Evolutionary conservation across 2,797 vertebrate species (phyloP), one percentile per base, ranked within the genome.

Genomic region (Eulemur albifrons): DNA sequence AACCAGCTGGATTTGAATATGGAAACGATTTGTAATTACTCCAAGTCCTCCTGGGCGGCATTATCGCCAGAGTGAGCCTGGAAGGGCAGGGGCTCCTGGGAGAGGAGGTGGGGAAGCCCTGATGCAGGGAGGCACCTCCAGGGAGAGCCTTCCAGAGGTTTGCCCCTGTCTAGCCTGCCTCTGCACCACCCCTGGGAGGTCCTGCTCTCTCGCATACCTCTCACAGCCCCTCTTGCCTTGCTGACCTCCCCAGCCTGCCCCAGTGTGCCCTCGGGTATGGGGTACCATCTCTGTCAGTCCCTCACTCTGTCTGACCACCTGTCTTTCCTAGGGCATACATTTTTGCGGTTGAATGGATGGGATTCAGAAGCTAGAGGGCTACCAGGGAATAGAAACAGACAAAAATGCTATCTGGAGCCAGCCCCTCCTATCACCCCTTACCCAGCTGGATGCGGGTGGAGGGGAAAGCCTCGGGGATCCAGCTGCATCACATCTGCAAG

Each of bases 21-120:
- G 98, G 98, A 99, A 99, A 99, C 97, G 97, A 98, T 98, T 98
- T 99, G 98, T 99, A 99, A 99, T 99, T 99, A 99, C 98, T 98
- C 97, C 97, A 98, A 98, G 98, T 98, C 98, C 98, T 97, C 96
- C 96, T 1, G 50, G 96, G 91, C 5, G 10, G 95, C 98, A 98
- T 99, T 98, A 98, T 98, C 98, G 98, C 98, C 57, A 83, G 95
- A 98, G 98, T 98, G 98, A 98, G 98, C 98, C 98, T 98, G 98
- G 98, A 98, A 97, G 96, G 88, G 88, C 95, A 96, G 93, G 96
- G 86, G 92, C 94, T 92, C 97, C 69, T 57, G 88, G 89, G 82
- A 93, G 97, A 94, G 95, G 96, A 97, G 97, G 88, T 96, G 77
- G 93, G 81, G 90, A 96, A 97, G 87, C 65, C 95, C 96, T 52